Conservation (phyloP, 2,113 vertebrate genomes). For the Actenoides lindsayi region DNA sequence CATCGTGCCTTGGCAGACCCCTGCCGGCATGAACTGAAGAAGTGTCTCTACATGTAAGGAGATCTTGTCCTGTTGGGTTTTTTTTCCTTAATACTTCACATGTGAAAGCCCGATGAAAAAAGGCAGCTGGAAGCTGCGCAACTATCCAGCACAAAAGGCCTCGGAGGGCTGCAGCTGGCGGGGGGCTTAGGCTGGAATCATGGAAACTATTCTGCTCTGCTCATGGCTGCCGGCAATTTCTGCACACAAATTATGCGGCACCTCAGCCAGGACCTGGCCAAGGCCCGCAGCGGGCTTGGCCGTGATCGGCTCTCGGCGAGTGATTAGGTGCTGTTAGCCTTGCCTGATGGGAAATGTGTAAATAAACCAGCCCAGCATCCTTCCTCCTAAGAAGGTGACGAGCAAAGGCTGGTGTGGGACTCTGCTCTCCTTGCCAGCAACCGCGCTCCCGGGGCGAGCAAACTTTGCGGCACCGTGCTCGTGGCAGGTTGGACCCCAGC, state of each 20-base stretch:
- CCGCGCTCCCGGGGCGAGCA: neutral
- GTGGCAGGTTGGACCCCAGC: fast-evolving
- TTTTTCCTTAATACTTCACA: neutral
- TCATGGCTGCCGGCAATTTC: neutral
- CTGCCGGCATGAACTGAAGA: neutral
- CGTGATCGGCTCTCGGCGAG: fast-evolving
- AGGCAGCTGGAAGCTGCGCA: neutral
- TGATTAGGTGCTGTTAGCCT: neutral
- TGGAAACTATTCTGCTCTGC: neutral
- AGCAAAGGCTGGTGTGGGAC: neutral
- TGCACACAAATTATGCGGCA: fast-evolving
- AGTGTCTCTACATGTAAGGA: neutral
- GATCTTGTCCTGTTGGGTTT: neutral
- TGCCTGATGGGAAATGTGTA: fast-evolving
- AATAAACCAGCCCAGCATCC: neutral
- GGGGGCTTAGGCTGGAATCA: neutral
- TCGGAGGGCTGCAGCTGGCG: neutral
- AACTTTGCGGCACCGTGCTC: fast-evolving
- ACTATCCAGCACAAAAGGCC: neutral
- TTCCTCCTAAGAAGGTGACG: neutral
- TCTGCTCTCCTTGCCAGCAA: neutral
- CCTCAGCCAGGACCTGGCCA: neutral
- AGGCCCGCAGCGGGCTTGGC: neutral
- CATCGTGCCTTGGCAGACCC: neutral
- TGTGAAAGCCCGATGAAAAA: neutral